Conservation (phyloP, 1,140 invertebrate genomes). For the Diuraphis noxia region DNA sequence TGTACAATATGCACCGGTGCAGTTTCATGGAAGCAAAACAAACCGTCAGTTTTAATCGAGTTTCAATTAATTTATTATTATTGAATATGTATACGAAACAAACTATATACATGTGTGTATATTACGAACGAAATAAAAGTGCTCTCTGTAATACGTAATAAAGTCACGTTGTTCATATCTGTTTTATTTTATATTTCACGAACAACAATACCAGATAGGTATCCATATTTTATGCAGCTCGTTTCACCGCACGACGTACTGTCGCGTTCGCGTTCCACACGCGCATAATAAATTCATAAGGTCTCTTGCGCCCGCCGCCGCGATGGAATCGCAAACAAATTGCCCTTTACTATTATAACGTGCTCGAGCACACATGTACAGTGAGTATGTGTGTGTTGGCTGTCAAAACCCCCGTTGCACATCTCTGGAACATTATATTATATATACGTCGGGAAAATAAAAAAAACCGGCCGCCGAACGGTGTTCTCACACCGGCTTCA, state of each 20-base stretch:
- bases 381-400: background rate
- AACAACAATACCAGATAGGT: conserved; percentile 24
- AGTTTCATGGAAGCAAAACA: background rate
- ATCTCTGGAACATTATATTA: conserved; percentile 26
- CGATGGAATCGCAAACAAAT: conserved; percentile 50
- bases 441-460: background rate
- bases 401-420: conserved; percentile 3
- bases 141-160: background rate
- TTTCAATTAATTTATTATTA: background rate
- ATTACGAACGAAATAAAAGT: background rate
- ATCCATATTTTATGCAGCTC: conserved; percentile 50
- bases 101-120: background rate
- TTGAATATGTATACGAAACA: background rate
- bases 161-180: background rate
- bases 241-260: conserved; percentile 49
- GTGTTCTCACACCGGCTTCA: background rate
- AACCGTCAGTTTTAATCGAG: background rate
- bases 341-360: conserved; percentile 34
- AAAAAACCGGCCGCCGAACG: background rate
- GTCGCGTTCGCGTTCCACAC: conserved; percentile 41
- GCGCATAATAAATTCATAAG: conserved; percentile 54
- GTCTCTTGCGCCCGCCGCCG: background rate
- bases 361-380: background rate
- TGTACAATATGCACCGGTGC: background rate
- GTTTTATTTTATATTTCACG: conserved; percentile 10